phyloP scores from a whole-genome alignment of 2,797 vertebrate genomes.

The Melanogrammus aeglefinus region DNA sequence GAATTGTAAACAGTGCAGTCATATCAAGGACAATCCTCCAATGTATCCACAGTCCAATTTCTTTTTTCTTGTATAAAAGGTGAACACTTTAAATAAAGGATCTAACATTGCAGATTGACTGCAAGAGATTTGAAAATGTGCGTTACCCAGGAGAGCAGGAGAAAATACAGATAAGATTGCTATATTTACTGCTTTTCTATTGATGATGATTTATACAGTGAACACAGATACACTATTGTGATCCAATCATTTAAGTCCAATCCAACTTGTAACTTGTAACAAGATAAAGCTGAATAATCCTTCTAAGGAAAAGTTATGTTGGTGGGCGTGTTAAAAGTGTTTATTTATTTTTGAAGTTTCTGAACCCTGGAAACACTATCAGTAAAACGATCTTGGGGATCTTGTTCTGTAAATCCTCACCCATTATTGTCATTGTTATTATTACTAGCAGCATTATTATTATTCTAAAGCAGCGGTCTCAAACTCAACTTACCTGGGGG shows the following conservation, averaged over 20 bases:
- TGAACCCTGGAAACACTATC: too few species aligned
- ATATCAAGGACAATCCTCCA: conserved; percentile 39
- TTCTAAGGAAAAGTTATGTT: not conserved
- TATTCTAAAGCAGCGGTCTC: too few species aligned
- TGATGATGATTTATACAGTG: not conserved
- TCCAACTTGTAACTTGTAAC: not conserved
- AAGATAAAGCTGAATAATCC: not conserved
- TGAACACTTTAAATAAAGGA: not conserved
- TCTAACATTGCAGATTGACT: not conserved
- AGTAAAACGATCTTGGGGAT: too few species aligned
- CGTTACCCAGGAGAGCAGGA: not conserved
- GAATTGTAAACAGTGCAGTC: conserved; percentile 39
- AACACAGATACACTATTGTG: not conserved
- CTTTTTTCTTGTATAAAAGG: conserved; percentile 5
- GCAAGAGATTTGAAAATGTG: not conserved
- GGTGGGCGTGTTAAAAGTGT: too few species aligned
- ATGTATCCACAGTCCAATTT: conserved; percentile 39
- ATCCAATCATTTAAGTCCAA: not conserved
- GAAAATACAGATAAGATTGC: not conserved
- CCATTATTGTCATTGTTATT: too few species aligned
- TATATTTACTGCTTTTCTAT: not conserved
- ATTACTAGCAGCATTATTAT: too few species aligned
- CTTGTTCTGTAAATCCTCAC: too few species aligned
- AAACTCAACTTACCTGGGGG: too few species aligned
- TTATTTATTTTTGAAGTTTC: not conserved